A percentile compares a stretch with the other conserved stretches of the same genome.
Conservation (phyloP, 2,888 invertebrate species). For the Caenorhabditis sulstoni region DNA sequence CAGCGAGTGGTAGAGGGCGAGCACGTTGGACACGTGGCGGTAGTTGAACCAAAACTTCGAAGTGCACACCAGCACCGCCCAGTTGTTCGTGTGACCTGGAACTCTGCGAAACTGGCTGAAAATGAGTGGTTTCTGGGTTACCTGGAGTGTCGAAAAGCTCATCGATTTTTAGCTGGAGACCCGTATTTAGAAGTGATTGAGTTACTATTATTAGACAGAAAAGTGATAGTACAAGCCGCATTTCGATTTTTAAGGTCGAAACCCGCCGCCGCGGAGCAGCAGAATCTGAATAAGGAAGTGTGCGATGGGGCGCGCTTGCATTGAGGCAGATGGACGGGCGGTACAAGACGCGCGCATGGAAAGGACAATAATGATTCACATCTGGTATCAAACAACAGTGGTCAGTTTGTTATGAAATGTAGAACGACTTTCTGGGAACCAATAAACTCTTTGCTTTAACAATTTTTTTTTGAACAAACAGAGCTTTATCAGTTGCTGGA, state of each 20-base stretch:
- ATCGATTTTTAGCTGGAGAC: slow-evolving; percentile 69
- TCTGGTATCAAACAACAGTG: slow-evolving; percentile 18
- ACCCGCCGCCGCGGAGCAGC: not conserved
- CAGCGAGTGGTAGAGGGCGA: slow-evolving; percentile 97
- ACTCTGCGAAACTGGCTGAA: not conserved
- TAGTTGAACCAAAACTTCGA: slow-evolving; percentile 97
- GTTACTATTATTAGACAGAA: slow-evolving; percentile 13
- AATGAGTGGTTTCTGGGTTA: slow-evolving; percentile 1
- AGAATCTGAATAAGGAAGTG: not conserved
- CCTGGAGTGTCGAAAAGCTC: slow-evolving; percentile 73
- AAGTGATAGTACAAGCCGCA: slow-evolving; percentile 33
- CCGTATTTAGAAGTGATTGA: slow-evolving; percentile 65
- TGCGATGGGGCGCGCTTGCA: slow-evolving; percentile 23
- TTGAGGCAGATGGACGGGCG: not conserved
- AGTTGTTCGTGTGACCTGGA: slow-evolving; percentile 92
- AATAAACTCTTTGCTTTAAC: not conserved
- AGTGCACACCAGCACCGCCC: slow-evolving; percentile 97
- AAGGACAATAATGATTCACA: slow-evolving; percentile 29
- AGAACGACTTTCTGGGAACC: not conserved
- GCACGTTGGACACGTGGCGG: slow-evolving; percentile 97
- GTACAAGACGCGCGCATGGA: not conserved
- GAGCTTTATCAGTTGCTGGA: slow-evolving; percentile 58
- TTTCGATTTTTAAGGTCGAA: not conserved
- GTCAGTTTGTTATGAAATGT: not conserved
- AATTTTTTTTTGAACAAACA: slow-evolving; percentile 45